A percentile compares a stretch with the other conserved stretches of the same genome.
Conservation (phyloP, 2,797 vertebrate genomes). For the Furcifer pardalis region DNA sequence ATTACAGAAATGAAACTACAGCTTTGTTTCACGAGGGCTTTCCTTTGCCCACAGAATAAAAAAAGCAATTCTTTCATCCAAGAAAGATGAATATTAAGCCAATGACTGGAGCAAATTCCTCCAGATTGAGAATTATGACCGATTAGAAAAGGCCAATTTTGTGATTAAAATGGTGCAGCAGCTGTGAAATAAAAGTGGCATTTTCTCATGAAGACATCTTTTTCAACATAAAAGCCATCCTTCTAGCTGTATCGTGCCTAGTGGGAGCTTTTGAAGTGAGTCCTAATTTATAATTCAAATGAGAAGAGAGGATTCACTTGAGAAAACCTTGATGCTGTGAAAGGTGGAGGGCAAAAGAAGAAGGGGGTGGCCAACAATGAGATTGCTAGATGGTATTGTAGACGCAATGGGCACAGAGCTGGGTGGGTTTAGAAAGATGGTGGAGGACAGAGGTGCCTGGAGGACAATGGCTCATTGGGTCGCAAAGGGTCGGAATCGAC, state of each 20-base stretch:
- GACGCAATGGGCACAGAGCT: too few species aligned
- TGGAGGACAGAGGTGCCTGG: too few species aligned
- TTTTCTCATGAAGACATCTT: conserved; percentile 57
- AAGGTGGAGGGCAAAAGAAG: too few species aligned
- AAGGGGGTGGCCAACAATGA: too few species aligned
- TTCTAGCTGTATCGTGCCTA: conserved; percentile 43
- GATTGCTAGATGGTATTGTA: too few species aligned
- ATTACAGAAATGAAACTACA: conserved; percentile 62
- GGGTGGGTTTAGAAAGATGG: too few species aligned
- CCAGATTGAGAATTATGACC: conserved; percentile 56
- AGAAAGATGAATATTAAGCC: conserved; percentile 72
- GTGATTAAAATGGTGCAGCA: conserved; percentile 67
- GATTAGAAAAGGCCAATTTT: conserved; percentile 69
- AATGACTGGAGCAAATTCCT: conserved; percentile 70
- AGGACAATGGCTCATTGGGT: too few species aligned
- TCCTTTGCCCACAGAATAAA: conserved; percentile 59
- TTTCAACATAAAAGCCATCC: conserved; percentile 47
- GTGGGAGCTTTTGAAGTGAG: conserved; percentile 64
- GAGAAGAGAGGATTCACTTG: conserved; percentile 59
- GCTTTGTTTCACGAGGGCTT: conserved; percentile 70
- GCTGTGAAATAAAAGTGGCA: conserved; percentile 58
- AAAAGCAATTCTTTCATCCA: conserved; percentile 63
- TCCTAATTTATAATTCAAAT: conserved; percentile 66
- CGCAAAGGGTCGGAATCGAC: too few species aligned
- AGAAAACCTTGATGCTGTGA: too few species aligned